Conservation (phyloP, 2,888 invertebrate species). For the Helobdella robusta region DNA sequence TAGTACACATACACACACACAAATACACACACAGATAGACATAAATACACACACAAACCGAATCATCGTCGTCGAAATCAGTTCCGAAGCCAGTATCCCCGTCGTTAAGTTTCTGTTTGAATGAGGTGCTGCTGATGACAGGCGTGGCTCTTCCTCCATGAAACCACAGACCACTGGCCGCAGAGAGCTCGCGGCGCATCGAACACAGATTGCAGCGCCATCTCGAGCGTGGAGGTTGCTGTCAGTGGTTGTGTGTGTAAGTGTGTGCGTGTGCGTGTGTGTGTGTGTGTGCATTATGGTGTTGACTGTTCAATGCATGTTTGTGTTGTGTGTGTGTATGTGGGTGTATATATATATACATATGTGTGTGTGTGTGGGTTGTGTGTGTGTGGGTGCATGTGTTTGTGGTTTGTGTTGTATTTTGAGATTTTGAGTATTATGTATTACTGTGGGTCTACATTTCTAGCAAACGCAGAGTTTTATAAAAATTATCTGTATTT, state of each 20-base stretch:
- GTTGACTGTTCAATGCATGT: too few species aligned
- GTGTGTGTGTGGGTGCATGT: too few species aligned
- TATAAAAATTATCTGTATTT: too few species aligned
- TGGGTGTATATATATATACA: too few species aligned
- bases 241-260: background rate
- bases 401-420: too few species aligned
- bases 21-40: background rate
- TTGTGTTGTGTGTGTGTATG: too few species aligned
- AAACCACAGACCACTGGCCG: constrained; percentile 45
- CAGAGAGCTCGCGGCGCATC: constrained; percentile 41
- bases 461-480: too few species aligned
- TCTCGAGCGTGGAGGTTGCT: constrained; percentile 35
- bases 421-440: too few species aligned
- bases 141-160: constrained; percentile 38
- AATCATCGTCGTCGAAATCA: background rate
- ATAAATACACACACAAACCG: background rate
- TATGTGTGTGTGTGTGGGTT: too few species aligned
- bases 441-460: too few species aligned
- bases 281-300: too few species aligned
- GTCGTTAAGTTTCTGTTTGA: constrained; percentile 28
- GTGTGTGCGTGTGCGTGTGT: background rate
- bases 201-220: constrained; percentile 45
- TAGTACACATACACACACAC: background rate
- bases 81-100: constrained; percentile 9
- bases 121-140: constrained; percentile 28